phyloP scores from a whole-genome alignment of 2,888 invertebrate species.

The Caenorhabditis macrosperma region DNA sequence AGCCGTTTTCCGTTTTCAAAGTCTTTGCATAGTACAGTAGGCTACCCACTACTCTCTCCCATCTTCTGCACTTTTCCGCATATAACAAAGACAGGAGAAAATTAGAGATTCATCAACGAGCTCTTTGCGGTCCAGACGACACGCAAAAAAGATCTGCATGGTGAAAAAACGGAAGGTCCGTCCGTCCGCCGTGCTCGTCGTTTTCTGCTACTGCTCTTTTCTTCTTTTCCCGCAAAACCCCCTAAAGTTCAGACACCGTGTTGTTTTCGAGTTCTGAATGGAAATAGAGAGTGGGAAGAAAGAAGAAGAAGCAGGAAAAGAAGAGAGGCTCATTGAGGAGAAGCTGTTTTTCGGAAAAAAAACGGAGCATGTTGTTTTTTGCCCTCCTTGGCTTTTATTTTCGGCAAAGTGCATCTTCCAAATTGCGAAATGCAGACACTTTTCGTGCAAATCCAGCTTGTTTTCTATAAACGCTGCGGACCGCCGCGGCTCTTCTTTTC shows the following conservation, averaged over 20 bases:
- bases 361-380: constrained; percentile 48
- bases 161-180: constrained; percentile 10
- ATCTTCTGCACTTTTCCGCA: constrained; percentile 35
- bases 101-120: constrained; percentile 32
- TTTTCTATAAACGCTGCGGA: constrained; percentile 3
- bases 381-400: constrained; percentile 22
- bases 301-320: constrained; percentile 14
- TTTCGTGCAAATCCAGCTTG: constrained; percentile 10
- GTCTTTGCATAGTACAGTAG: constrained; percentile 48
- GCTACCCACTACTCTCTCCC: constrained; percentile 14
- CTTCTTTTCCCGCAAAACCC: constrained; percentile 14
- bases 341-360: constrained; percentile 53
- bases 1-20: constrained; percentile 23
- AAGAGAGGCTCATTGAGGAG: constrained; percentile 31
- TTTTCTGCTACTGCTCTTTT: constrained; percentile 26
- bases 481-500: constrained; percentile 5
- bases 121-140: not conserved
- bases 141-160: constrained; percentile 35
- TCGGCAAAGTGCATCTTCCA: constrained; percentile 21
- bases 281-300: constrained; percentile 17
- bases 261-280: constrained; percentile 50
- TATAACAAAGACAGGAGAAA: constrained; percentile 27
- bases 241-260: constrained; percentile 60
- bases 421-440: constrained; percentile 42
- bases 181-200: constrained; percentile 6